Conservation (phyloP, 2,797 vertebrate species). For the Anabas testudineus region DNA sequence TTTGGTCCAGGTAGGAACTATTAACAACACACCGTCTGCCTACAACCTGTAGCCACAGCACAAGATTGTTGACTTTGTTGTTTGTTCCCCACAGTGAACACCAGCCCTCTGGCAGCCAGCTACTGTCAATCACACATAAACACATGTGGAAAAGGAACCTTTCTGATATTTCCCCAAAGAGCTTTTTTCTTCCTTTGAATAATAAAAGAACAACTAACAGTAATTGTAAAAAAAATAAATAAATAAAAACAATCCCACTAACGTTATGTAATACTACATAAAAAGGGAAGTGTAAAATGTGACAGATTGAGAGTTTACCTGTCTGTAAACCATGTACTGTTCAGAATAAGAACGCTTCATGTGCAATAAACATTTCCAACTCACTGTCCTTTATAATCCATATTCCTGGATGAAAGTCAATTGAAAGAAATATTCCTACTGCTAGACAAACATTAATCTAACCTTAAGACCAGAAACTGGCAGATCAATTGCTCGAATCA, state of each 20-base stretch:
- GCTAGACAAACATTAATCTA: background rate
- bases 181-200: background rate
- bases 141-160: background rate
- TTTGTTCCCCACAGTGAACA: background rate
- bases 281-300: too few species aligned
- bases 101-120: background rate
- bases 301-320: too few species aligned
- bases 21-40: background rate
- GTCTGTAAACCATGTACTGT: too few species aligned
- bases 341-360: background rate
- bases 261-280: too few species aligned
- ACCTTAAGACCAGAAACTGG: background rate
- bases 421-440: background rate
- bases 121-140: conserved; percentile 7
- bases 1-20: background rate
- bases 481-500: background rate
- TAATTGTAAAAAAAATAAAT: too few species aligned
- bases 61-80: background rate
- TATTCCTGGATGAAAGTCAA: background rate
- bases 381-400: background rate
- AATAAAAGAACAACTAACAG: too few species aligned
- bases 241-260: too few species aligned
- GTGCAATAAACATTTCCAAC: background rate
- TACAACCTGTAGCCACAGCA: too few species aligned
- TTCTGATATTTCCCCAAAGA: conserved; percentile 4